Base-by-base conservation (phyloP, 2,888 invertebrate genomes). In the Diadromus collaris region DNA sequence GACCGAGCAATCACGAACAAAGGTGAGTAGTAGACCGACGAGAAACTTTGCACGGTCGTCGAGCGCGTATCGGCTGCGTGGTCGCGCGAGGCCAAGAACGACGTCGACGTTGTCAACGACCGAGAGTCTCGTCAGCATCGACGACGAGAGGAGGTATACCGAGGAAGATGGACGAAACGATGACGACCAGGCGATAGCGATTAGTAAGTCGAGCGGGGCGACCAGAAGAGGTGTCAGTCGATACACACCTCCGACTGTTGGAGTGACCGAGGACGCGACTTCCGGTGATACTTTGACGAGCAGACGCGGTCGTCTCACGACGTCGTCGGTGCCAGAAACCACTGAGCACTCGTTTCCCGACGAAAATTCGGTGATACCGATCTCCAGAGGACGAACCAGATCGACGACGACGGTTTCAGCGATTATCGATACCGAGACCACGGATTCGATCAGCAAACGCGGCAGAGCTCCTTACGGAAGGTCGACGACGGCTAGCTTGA, bases 1-100 rank as follows among this genome's bases (percentile, higher is more conserved):
- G 69, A 87, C 82, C 77, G 88, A 88, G 72, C 83, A 87, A 63
- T 76, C 86, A 73, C 86, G 88, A 79, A 69, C 86, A 70, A 90
- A 90, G 90, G 90, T 90, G 90, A 91, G 90, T 90, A 90, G 85
- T 77, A 78, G 81, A 81, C 82, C 87, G 73, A 85, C 89, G 84
- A 89, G 88, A 88, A 89, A 89, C 86, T 82, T 85, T 85, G 86
- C 89, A 85, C 89, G 90, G 84, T 84, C 89, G 82, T 85, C 88
- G 84, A 85, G 79, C 81, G 77, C 85, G 70, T 78, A 80, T 79
- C 84, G 86, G 83, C 83, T 84, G 78, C 88, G 88, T 75, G 83
- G 79, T 86, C 89, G 88, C 75, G 84, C 84, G 56, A 86, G 80
- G 75, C 56, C 82, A 56, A 79, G 65, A 70, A 54, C 80, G 13